Evolutionary conservation across 2,797 vertebrate species (phyloP).

Genomic region (Micromesistius poutassou): DNA sequence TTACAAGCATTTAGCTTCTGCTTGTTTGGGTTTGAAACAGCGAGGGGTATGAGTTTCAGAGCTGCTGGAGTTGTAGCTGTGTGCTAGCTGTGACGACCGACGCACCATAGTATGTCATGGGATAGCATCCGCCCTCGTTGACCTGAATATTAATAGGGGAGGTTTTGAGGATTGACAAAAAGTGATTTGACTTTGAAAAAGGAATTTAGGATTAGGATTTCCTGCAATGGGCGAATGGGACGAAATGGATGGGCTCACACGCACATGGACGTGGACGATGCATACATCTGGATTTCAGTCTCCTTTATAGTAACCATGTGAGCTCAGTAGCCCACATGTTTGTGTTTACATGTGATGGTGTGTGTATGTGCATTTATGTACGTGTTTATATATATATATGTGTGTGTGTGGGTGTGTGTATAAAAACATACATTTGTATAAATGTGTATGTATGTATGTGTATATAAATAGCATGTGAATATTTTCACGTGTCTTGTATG

Average conservation of each 20-base stretch:
- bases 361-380: slow-evolving; percentile 8
- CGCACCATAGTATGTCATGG: too few relatives aligned
- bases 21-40: neutral
- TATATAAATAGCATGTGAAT: neutral
- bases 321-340: slow-evolving; percentile 11
- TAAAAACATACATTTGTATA: neutral
- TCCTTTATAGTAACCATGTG: slow-evolving; percentile 30
- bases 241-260: slow-evolving; percentile 16
- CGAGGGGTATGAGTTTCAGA: neutral
- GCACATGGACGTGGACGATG: slow-evolving; percentile 22
- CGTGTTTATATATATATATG: neutral
- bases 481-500: slow-evolving; percentile 5
- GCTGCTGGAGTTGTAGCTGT: neutral
- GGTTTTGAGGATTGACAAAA: too few relatives aligned
- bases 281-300: slow-evolving; percentile 56
- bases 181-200: neutral
- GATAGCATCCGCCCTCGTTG: too few relatives aligned
- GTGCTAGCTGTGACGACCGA: too few relatives aligned
- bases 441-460: neutral
- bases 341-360: slow-evolving; percentile 9
- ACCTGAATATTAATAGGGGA: too few relatives aligned
- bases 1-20: neutral
- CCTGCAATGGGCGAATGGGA: neutral
- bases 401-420: slow-evolving; percentile 5
- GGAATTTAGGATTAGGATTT: neutral